Evolutionary conservation across 2,113 vertebrate genomes (phyloP).

Genomic region (Crypturellus undulatus): DNA sequence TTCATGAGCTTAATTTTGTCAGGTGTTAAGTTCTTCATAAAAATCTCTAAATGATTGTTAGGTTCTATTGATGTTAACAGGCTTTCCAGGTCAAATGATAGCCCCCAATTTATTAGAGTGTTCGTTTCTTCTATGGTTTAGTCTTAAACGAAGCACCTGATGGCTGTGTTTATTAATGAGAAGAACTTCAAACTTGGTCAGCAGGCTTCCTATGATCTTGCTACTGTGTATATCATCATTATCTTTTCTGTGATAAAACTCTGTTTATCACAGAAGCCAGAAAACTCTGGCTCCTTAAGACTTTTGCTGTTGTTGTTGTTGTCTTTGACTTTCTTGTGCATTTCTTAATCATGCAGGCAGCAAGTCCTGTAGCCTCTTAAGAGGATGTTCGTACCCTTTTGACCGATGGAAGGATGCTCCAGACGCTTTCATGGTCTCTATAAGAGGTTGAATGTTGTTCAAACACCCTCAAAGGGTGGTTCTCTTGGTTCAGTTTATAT

Average conservation of each 20-base stretch:
- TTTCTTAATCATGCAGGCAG: neutral
- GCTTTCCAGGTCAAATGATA: neutral
- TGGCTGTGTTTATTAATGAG: neutral
- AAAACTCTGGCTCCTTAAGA: neutral
- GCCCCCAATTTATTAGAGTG: neutral
- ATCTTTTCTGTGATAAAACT: neutral
- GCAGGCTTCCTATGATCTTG: neutral
- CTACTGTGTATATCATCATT: neutral
- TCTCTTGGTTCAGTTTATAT: neutral
- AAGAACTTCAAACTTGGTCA: neutral
- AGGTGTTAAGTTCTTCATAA: constrained; percentile 37
- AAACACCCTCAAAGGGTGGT: neutral
- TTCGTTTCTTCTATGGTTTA: neutral
- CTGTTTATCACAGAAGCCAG: too few species aligned
- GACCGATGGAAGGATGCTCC: neutral
- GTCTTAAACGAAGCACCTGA: neutral
- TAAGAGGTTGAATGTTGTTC: neutral
- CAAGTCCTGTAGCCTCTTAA: neutral
- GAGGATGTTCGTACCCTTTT: neutral
- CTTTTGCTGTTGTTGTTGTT: neutral
- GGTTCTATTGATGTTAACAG: neutral
- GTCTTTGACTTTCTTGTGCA: neutral
- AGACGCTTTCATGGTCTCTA: neutral
- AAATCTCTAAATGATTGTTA: constrained; percentile 18
- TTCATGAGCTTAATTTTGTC: constrained; percentile 37